Conservation (phyloP, 2,797 vertebrate genomes). For the Poeciliopsis infans region DNA sequence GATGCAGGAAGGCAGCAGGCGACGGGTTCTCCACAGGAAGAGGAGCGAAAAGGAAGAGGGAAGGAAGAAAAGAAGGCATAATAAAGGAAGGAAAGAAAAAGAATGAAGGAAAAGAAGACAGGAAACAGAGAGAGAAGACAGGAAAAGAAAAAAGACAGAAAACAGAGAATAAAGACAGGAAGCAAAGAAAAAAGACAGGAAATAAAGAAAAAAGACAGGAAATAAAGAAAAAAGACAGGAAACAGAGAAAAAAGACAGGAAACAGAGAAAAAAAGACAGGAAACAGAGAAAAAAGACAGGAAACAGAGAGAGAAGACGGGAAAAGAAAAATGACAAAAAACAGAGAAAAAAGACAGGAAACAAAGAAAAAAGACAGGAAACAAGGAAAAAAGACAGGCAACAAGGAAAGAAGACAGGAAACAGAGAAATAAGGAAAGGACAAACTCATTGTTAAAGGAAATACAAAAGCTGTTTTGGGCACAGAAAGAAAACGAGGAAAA, state of each 20-base stretch:
- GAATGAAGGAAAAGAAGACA: conserved; percentile 36
- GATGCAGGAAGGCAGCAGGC: conserved; percentile 42
- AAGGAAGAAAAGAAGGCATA: not conserved
- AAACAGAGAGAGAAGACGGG: not conserved
- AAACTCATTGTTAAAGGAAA: not conserved
- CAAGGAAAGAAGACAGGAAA: no score
- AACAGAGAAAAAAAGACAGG: no score
- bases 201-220: no score
- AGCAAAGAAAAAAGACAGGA: no score
- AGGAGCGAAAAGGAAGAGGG: conserved; percentile 30
- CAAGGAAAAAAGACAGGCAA: no score
- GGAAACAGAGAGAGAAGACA: not conserved
- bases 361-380: not conserved
- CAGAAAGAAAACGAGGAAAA: not conserved
- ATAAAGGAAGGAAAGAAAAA: not conserved
- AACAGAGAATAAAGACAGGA: not conserved
- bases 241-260: not conserved
- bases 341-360: not conserved
- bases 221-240: not conserved
- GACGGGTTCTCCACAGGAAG: conserved; percentile 65
- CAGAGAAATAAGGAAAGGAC: not conserved
- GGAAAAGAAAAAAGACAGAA: no score
- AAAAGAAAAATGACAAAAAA: conserved; percentile 37
- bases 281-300: no score
- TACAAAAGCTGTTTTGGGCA: not conserved